Percentiles rank a stretch among this genome's conserved stretches.
These are phyloP conservation scores for Eptesicus fuscus DNA, from an alignment of 2,113 vertebrate genomes.

Conservation along the genomic window DNA sequence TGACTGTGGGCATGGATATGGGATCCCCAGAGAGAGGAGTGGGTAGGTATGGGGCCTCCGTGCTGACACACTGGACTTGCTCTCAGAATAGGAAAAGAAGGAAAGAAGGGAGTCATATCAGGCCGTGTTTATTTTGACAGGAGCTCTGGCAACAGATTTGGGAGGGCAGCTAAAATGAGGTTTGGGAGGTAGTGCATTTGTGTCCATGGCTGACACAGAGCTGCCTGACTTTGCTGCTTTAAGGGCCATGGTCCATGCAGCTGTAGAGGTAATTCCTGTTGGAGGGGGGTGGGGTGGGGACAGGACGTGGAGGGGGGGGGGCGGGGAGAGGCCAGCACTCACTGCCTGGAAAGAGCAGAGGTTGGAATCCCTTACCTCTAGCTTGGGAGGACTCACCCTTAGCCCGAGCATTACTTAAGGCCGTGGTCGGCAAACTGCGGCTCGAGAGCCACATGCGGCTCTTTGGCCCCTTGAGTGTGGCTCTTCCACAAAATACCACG, in stretches of 20 bases:
- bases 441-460: too few relatives aligned
- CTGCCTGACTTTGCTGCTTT: neutral
- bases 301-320: fast-evolving
- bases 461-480: too few relatives aligned
- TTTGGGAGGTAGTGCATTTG: neutral
- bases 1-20: neutral
- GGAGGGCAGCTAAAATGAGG: neutral
- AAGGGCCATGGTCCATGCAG: neutral
- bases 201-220: neutral
- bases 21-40: neutral
- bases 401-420: neutral
- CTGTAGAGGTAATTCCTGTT: neutral
- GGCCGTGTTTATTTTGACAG: neutral
- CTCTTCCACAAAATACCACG: too few relatives aligned
- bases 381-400: neutral
- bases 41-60: neutral
- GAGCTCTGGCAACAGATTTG: neutral
- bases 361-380: neutral
- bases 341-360: neutral
- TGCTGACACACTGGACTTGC: neutral
- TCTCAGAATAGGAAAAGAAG: neutral
- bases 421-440: too few relatives aligned
- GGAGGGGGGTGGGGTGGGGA: fast-evolving
- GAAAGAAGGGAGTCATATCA: neutral
- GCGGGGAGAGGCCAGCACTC: neutral